These are phyloP conservation scores for Mormyrops boulengeri DNA, from an alignment of 2,797 vertebrate genomes.

Conservation along the genomic window DNA sequence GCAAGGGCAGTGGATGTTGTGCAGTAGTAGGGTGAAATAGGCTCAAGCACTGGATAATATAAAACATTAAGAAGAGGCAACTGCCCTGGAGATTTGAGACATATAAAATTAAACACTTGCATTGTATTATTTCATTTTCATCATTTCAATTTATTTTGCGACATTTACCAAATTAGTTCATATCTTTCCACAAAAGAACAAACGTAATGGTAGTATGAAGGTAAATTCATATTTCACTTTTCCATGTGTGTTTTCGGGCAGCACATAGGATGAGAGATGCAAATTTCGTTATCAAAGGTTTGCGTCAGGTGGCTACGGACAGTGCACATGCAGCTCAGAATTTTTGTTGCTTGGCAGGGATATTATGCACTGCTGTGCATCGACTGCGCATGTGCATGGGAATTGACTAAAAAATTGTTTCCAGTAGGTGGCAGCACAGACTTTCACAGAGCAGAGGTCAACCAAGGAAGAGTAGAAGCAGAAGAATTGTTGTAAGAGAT, in stretches of 20 bases:
- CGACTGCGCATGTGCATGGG: background rate
- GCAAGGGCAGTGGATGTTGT: background rate
- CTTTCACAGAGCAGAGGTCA: background rate
- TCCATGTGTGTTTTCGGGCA: background rate
- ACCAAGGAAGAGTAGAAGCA: background rate
- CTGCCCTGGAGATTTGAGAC: background rate
- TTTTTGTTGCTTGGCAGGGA: background rate
- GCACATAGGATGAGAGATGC: background rate
- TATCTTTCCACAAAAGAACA: background rate
- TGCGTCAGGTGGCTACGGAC: background rate
- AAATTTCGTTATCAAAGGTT: background rate
- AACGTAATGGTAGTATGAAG: background rate
- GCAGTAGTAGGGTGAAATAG: background rate
- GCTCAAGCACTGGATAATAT: background rate
- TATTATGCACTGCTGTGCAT: background rate
- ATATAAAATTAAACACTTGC: background rate
- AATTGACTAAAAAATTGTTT: background rate
- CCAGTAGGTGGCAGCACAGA: background rate
- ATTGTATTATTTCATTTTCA: background rate
- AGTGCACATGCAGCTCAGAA: background rate
- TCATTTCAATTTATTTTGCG: background rate
- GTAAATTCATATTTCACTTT: background rate
- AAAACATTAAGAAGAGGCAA: background rate
- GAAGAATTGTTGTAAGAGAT: background rate
- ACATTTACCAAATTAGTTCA: background rate